phyloP scores from a whole-genome alignment of 37 sponge, comb jelly and placozoan species.

The Hexactinellida sp. region DNA sequence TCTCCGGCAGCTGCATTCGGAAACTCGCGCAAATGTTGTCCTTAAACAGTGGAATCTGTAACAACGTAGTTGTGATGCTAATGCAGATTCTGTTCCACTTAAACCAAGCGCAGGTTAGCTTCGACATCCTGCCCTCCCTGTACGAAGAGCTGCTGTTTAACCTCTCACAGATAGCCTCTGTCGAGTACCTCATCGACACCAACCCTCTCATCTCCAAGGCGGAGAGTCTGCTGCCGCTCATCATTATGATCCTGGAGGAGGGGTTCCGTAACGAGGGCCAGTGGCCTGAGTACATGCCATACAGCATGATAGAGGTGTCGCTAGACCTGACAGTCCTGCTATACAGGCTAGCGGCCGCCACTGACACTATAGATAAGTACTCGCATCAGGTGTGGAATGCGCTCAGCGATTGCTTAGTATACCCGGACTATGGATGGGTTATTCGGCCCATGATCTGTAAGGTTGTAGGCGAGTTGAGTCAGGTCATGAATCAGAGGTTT shows the following conservation, averaged over 20 bases:
- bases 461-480: not conserved
- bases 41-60: not conserved
- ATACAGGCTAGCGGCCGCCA: not conserved
- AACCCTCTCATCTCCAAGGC: not conserved
- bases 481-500: not conserved
- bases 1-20: not conserved
- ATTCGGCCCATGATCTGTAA: not conserved
- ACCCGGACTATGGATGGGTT: constrained; percentile 1
- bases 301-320: constrained; percentile 12
- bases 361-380: not conserved
- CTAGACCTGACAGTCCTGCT: not conserved
- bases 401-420: constrained; percentile 6
- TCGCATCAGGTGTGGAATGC: constrained; percentile 15
- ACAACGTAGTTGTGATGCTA: not conserved
- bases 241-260: not conserved
- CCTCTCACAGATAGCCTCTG: not conserved
- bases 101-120: not conserved
- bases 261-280: not conserved
- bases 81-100: not conserved
- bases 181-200: not conserved
- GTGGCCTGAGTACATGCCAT: not conserved
- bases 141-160: constrained; percentile 10
- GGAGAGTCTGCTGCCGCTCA: not conserved
- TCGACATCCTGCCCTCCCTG: not conserved
- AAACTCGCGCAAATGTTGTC: not conserved